phyloP scores from a whole-genome alignment of 2,888 invertebrate genomes.

The Liodrosophila aerea region DNA sequence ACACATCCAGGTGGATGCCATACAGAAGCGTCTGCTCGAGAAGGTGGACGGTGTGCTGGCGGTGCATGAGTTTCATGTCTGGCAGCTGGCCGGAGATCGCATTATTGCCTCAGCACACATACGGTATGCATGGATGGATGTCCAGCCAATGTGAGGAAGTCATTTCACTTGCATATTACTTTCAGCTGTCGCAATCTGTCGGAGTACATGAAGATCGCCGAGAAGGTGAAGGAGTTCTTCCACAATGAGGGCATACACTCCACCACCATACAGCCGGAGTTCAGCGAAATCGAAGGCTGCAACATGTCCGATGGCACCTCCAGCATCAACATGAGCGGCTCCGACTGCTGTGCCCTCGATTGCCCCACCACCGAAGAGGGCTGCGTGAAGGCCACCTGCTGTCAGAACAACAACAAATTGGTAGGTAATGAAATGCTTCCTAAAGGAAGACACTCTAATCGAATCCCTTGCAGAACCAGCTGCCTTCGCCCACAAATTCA shows the following conservation, averaged over 20 bases:
- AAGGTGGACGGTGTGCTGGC: slow-evolving; percentile 97
- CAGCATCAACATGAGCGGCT: slow-evolving; percentile 83
- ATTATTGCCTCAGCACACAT: slow-evolving; percentile 99
- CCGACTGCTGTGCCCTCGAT: slow-evolving; percentile 90
- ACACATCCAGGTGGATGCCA: slow-evolving; percentile 97
- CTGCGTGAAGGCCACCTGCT: slow-evolving; percentile 94
- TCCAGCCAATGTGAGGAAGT: too few species aligned
- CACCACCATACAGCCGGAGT: slow-evolving; percentile 99
- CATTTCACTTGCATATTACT: slow-evolving; percentile 33
- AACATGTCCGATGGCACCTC: slow-evolving; percentile 82
- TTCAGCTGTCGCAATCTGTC: slow-evolving; percentile 93
- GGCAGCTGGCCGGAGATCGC: slow-evolving; percentile 98
- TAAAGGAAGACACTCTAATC: too few species aligned
- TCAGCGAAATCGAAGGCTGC: slow-evolving; percentile 89
- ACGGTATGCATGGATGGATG: too few species aligned
- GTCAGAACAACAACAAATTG: slow-evolving; percentile 83
- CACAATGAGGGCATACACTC: slow-evolving; percentile 99
- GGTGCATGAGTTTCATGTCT: slow-evolving; percentile 98
- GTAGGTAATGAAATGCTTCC: slow-evolving; percentile 52
- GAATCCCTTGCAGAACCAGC: slow-evolving; percentile 80
- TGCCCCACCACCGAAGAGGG: slow-evolving; percentile 92
- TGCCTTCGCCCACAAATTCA: slow-evolving; percentile 90
- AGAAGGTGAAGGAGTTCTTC: slow-evolving; percentile 97
- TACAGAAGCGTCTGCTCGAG: slow-evolving; percentile 92
- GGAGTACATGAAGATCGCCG: slow-evolving; percentile 98